Base-by-base conservation (phyloP, 2,113 vertebrate genomes). In the Sigmodon hispidus region DNA sequence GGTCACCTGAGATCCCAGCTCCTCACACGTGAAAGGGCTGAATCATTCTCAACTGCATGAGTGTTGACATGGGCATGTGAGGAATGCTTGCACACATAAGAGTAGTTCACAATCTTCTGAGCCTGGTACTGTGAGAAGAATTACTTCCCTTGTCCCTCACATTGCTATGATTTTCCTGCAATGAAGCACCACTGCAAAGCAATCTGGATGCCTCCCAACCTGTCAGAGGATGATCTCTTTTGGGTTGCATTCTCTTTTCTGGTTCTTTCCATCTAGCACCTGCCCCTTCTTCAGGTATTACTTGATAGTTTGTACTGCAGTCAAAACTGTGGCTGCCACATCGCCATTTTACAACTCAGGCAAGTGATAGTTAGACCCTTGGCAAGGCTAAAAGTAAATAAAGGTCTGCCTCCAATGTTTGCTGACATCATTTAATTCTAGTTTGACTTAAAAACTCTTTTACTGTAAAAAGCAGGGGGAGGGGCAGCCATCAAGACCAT, bases 381-480 rank as follows among this genome's bases (percentile, higher is more conserved):
- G 69, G 65, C 89, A 90, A 75, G 52, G 75, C 40, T 43, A 67
- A 59, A 63, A 57, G 3, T 17, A 24, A 50, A 36, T 19, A 31
- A 48, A 91, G 15, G 5, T 19, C 34, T 83, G 10, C 48, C 52
- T n/a, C 15, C 79, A 48, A 48, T 31, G 19, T 83, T 61, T 87
- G 48, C 63, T 22, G 50, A 90, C 57, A 85, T 93, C 67, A 87
- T 45, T 86, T 80, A 52, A 70, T 95, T 95, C 92, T 55, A 19
- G 67, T 73, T 95, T 90, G 50, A 61, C 79, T 86, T 91, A 69
- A 89, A 93, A 92, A 84, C 36, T 40, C 1, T 16, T 48, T 93
- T 91, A 40, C 34, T 77, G 63, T 52, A 73, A 94, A 59, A 95
- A 77, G 80, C 10, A 45, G 36, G 55, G 63, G 59, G 59, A 10